phyloP scores from a whole-genome alignment of 2,888 invertebrate species.

The Drosophila aldrichi region DNA sequence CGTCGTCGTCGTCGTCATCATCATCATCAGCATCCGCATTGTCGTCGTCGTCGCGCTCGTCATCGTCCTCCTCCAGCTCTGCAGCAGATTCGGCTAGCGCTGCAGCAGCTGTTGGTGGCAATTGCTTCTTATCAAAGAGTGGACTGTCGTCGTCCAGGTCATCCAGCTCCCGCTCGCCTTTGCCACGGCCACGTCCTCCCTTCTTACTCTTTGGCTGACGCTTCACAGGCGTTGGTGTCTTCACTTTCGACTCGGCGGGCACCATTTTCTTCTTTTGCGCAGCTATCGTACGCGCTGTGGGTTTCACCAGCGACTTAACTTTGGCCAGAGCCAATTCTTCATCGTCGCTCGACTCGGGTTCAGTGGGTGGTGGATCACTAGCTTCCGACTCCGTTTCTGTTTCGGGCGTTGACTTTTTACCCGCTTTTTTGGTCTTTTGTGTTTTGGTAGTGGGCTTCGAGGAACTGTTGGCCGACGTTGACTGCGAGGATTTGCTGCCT shows the following conservation, averaged over 20 bases:
- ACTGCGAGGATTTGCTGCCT: slow-evolving; percentile 44
- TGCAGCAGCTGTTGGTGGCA: slow-evolving; percentile 81
- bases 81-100: slow-evolving; percentile 80
- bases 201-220: slow-evolving; percentile 59
- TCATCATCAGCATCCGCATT: slow-evolving; percentile 63
- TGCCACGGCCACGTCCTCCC: slow-evolving; percentile 37
- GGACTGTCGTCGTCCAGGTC: slow-evolving; percentile 52
- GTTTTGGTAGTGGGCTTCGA: slow-evolving; percentile 51
- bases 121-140: slow-evolving; percentile 57
- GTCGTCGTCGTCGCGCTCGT: slow-evolving; percentile 68
- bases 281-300: slow-evolving; percentile 69
- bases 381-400: slow-evolving; percentile 62
- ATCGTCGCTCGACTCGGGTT: slow-evolving; percentile 62
- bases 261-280: slow-evolving; percentile 68
- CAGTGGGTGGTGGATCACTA: slow-evolving; percentile 46
- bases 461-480: slow-evolving; percentile 14
- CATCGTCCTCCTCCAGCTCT: slow-evolving; percentile 77
- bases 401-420: slow-evolving; percentile 52
- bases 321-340: slow-evolving; percentile 65
- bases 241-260: slow-evolving; percentile 63
- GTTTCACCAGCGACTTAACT: slow-evolving; percentile 57
- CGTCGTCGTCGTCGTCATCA: slow-evolving; percentile 70
- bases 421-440: slow-evolving; percentile 70
- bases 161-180: slow-evolving; percentile 27
- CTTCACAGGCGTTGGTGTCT: slow-evolving; percentile 58